A percentile compares a stretch with the other conserved stretches of the same genome.
Conservation (phyloP, 2,113 vertebrate genomes). For the Myrmecophaga tridactyla region DNA sequence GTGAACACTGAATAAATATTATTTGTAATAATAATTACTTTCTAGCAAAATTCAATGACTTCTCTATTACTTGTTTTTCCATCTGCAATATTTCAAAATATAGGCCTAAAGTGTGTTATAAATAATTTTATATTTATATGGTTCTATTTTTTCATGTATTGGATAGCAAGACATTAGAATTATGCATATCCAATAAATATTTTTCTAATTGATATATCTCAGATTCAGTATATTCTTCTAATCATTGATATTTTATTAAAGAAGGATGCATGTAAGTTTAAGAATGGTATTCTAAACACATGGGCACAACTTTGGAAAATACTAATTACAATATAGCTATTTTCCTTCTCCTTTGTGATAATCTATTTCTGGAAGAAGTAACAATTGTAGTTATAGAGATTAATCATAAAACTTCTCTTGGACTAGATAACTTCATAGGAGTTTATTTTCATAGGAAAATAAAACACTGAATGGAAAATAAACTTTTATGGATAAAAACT, state of each 20-base stretch:
- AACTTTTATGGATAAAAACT: conserved; percentile 40
- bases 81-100: conserved; percentile 8
- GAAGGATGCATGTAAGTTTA: background rate
- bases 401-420: background rate
- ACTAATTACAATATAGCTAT: background rate
- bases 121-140: background rate
- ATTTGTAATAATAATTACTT: background rate
- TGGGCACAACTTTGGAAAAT: conserved; percentile 17
- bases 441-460: conserved; percentile 12
- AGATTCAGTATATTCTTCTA: background rate
- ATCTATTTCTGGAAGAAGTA: background rate
- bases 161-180: background rate
- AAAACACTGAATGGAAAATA: background rate
- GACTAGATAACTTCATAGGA: background rate
- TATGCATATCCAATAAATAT: background rate
- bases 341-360: background rate
- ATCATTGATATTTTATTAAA: background rate
- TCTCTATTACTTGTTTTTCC: background rate
- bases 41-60: background rate
- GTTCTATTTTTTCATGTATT: background rate
- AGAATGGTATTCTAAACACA: background rate
- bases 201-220: background rate
- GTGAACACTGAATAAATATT: background rate
- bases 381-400: background rate
- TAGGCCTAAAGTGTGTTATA: background rate